These are phyloP conservation scores for Hyles lineata DNA, from an alignment of 2,888 invertebrate genomes.

Conservation along the genomic window DNA sequence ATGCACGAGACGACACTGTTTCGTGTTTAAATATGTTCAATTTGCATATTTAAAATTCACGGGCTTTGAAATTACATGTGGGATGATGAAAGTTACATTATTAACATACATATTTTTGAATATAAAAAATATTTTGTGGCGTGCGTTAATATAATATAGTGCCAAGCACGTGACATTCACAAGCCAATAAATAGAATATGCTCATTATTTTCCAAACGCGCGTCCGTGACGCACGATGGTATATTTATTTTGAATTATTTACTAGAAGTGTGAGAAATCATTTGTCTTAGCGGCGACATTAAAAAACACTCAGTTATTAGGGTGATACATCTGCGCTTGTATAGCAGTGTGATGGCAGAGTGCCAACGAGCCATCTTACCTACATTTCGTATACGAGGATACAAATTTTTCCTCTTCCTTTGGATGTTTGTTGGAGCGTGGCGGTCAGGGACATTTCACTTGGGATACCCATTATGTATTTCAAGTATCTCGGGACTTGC, in stretches of 20 bases:
- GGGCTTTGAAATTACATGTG: too few relatives aligned
- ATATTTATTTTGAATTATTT: slow-evolving; percentile 21
- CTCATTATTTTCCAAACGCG: slow-evolving; percentile 18
- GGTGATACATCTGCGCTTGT: slow-evolving; percentile 4
- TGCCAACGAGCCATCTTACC: slow-evolving; percentile 57
- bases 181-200: not conserved
- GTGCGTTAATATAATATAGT: not conserved
- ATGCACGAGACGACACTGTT: not conserved
- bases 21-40: not conserved
- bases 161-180: not conserved
- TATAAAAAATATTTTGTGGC: not conserved
- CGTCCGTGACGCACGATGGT: slow-evolving; percentile 15
- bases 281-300: slow-evolving; percentile 15
- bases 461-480: slow-evolving; percentile 29
- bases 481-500: slow-evolving; percentile 27
- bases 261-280: slow-evolving; percentile 11
- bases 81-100: too few relatives aligned
- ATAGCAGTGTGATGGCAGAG: slow-evolving; percentile 60
- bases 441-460: slow-evolving; percentile 46
- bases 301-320: slow-evolving; percentile 15
- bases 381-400: slow-evolving; percentile 41
- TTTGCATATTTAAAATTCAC: not conserved
- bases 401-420: slow-evolving; percentile 50
- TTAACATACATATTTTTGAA: too few relatives aligned
- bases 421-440: slow-evolving; percentile 49